Evolutionary conservation across 2,888 invertebrate genomes (phyloP), one percentile per base, ranked within the genome.

Genomic region (Drosophila helvetica): DNA sequence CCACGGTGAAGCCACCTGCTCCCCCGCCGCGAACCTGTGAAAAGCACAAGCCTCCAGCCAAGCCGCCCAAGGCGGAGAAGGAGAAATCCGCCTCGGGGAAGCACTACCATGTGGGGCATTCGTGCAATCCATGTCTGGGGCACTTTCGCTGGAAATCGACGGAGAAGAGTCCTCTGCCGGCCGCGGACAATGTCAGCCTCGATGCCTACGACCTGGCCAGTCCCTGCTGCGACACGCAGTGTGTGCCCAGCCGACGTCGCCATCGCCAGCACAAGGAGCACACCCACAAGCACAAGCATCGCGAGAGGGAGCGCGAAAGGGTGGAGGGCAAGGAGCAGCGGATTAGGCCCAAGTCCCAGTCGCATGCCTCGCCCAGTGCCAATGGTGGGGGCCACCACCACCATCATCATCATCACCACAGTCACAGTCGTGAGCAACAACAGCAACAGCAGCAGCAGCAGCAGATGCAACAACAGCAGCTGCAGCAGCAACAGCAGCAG

Each of bases 161-260:
- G 1, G 91, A 91, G 15, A 93, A 93, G 63, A 68, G 90, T 0
- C 70, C 80, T 0, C 56, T 79, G 12, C 60, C 73, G 1, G 58
- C 69, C 0, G 57, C 51, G 1, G 96, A 96, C 80, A 95, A 95
- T 66, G 95, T 95, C 51, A 97, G 96, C 85, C 93, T 97, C 59
- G 97, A 97, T 90, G 97, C 96, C 4, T 97, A 97, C 80, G 97
- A 97, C 90, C 92, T 97, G 54, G 97, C 97, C 0, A 96, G 96
- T 89, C 96, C 96, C 0, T 97, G 97, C 89, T 97, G 97, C 90
- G 96, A 96, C 90, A 96, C 96, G 0, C 96, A 96, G 79, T 97
- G 96, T 89, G 96, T 97, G 54, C 96, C 97, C 4, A 94, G 94
- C 60, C 90, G 93, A 18, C 88, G 93, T 43, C 90, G 93, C 25